Conservation (phyloP, 1,140 invertebrate genomes). For the Melanaphis sacchari region DNA sequence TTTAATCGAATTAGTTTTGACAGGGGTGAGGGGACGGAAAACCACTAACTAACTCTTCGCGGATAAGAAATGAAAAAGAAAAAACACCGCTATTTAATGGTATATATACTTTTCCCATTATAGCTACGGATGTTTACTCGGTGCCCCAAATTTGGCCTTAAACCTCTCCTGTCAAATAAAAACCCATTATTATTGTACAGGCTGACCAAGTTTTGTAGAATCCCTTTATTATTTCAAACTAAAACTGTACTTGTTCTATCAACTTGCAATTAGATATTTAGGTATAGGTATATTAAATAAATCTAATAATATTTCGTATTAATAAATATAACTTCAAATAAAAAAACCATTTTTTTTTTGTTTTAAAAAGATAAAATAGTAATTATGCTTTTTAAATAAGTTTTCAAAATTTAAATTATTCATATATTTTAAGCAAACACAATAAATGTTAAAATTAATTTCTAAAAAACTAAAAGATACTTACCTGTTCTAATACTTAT, state of each 20-base stretch:
- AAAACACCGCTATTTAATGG: constrained; percentile 46
- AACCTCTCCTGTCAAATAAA: constrained; percentile 26
- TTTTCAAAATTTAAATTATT: too few species aligned
- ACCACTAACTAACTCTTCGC: constrained; percentile 24
- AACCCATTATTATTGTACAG: constrained; percentile 27
- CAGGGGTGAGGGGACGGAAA: background rate
- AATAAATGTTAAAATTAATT: too few species aligned
- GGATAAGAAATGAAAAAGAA: constrained; percentile 8
- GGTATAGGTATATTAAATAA: background rate
- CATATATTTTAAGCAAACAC: too few species aligned
- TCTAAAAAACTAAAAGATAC: too few species aligned
- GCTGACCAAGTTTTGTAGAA: background rate
- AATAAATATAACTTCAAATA: background rate
- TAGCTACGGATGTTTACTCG: constrained; percentile 6
- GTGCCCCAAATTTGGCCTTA: background rate
- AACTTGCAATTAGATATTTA: background rate
- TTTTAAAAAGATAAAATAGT: too few species aligned
- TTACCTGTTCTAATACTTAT: too few species aligned
- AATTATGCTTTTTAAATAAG: too few species aligned
- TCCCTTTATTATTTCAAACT: background rate
- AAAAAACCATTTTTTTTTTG: background rate
- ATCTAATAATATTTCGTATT: background rate
- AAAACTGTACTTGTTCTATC: background rate
- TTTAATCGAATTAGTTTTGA: constrained; percentile 56
- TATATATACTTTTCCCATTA: constrained; percentile 51